A percentile compares a stretch with the other conserved stretches of the same genome.
phyloP scores from a whole-genome alignment of 2,888 invertebrate genomes.

The Nymphalis urticae region DNA sequence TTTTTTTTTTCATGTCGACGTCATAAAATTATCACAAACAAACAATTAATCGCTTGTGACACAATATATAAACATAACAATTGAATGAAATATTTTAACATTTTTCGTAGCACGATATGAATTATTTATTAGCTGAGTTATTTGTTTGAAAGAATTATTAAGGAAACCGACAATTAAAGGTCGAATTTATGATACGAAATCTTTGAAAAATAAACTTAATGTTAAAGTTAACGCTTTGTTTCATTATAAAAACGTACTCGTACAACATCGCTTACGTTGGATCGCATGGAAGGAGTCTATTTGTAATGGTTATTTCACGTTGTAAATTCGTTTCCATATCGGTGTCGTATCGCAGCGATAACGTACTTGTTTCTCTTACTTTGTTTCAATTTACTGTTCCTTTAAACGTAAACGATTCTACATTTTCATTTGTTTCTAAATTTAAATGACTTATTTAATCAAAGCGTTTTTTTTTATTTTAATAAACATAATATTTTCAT shows the following conservation, averaged over 20 bases:
- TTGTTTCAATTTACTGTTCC: slow-evolving; percentile 29
- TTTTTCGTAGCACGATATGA: background rate
- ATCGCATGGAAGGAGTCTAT: slow-evolving; percentile 37
- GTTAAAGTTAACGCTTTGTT: background rate
- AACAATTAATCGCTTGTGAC: background rate
- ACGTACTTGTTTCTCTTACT: slow-evolving; percentile 36
- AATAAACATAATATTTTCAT: background rate
- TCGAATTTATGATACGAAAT: background rate
- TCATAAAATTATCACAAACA: background rate
- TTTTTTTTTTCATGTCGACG: background rate
- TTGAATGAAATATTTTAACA: background rate
- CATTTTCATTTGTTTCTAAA: background rate
- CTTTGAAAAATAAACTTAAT: background rate
- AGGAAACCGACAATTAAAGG: slow-evolving; percentile 10
- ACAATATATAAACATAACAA: background rate
- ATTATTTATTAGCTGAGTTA: slow-evolving; percentile 1
- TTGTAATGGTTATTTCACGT: slow-evolving; percentile 37
- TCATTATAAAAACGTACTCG: background rate
- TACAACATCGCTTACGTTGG: slow-evolving; percentile 24
- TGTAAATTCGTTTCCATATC: slow-evolving; percentile 34
- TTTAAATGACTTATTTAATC: slow-evolving; percentile 1
- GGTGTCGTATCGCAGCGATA: slow-evolving; percentile 39
- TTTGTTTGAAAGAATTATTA: background rate
- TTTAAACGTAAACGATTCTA: slow-evolving; percentile 25
- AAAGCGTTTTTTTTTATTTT: background rate